phyloP scores from a whole-genome alignment of 1,140 invertebrate genomes.

The Dreissena rostriformis region DNA sequence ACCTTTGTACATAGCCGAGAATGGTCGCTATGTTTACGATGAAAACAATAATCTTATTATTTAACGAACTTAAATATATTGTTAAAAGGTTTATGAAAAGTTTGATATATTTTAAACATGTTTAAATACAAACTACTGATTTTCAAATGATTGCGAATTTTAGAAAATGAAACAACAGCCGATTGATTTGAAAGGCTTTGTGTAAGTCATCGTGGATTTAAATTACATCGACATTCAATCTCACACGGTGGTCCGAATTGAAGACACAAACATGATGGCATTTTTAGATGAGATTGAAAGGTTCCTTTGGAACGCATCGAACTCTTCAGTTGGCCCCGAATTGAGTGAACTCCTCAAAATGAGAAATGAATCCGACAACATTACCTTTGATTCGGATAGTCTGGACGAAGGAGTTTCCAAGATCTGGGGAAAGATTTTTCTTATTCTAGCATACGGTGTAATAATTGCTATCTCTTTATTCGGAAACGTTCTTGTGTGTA shows the following conservation, averaged over 20 bases:
- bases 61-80: not conserved
- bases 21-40: conserved; percentile 42
- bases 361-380: conserved; percentile 24
- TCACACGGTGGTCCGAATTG: not conserved
- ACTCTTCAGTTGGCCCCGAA: not conserved
- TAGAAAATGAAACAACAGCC: not conserved
- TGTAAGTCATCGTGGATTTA: not conserved
- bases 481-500: conserved; percentile 92
- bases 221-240: not conserved
- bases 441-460: conserved; percentile 37
- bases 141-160: not conserved
- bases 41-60: conserved; percentile 50
- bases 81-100: not conserved
- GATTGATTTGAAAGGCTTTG: not conserved
- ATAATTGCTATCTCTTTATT: conserved; percentile 67
- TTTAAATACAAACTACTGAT: not conserved
- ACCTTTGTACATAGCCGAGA: conserved; percentile 35
- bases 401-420: conserved; percentile 15
- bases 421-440: conserved; percentile 10
- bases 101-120: not conserved
- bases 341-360: conserved; percentile 11
- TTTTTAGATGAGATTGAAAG: conserved; percentile 37
- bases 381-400: not conserved
- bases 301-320: conserved; percentile 8
- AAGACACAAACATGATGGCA: conserved; percentile 29